Evolutionary conservation across 1,140 invertebrate species (phyloP), one percentile per base, ranked within the genome.

Genomic region (Bicyclus anynana): DNA sequence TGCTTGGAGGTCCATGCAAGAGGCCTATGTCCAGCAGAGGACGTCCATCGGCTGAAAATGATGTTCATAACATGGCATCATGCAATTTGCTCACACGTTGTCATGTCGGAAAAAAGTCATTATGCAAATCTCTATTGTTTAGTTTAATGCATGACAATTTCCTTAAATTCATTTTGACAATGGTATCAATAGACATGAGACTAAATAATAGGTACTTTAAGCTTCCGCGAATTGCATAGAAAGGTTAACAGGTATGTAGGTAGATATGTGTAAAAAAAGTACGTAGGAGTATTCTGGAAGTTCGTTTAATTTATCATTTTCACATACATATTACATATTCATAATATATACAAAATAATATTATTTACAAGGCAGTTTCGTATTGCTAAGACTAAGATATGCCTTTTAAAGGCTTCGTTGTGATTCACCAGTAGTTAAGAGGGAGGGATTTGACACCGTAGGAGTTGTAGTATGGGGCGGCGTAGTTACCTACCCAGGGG

Each of bases 281-380:
- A 38, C 37, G 37, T 38, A 16, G 14, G 16, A 17, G 13, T 44
- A 44, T 20, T 44, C 9, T 17, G 10, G 4, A 47, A 27, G n/a
- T 10, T 47, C 44, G 44, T 47, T 26, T 47, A 47, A 26, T 47
- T 47, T 47, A 47, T 47, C 17, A 47, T 47, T 26, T 47, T 47
- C 18, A 47, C 16, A n/a, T n/a, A n/a, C n/a, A n/a, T 13, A 13
- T 47, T 14, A 26, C 44, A 68, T 63, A 62, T 50, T 51, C 38
- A 54, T 74, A 12, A 46, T 50, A 72, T 73, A 60, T 71, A 76
- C 64, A 76, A 57, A 67, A 64, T 57, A 64, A 56, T 44, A 69
- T 60, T 76, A 76, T 76, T 69, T 76, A 76, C 70, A 76, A 55
- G 56, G 18, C 51, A 35, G 35, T 53, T 44, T 42, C 26, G 23